Evolutionary conservation across 2,797 vertebrate genomes (phyloP), one percentile per base, ranked within the genome.

Genomic region (Dipus sagitta): DNA sequence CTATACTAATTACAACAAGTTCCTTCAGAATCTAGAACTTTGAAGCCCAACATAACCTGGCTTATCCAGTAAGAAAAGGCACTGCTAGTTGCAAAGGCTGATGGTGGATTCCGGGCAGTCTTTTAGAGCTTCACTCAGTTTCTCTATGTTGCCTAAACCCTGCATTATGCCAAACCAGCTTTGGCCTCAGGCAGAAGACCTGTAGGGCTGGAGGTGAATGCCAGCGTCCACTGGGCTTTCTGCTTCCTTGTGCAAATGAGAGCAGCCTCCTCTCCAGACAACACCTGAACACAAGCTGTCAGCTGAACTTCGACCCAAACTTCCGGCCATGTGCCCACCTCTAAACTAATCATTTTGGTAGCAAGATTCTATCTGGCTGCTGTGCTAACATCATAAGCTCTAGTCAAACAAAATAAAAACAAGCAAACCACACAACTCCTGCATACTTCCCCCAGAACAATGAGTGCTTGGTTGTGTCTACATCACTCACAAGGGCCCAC

Each of bases 321-420:
- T 86, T 77, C 82, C 84, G 75, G 64, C 54, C 38, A 70, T 2
- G 21, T 11, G 17, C 68, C 58, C 32, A 84, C 8, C 84, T 65
- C 68, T 58, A 65, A 89, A 88, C 62, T 52, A 88, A 75, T 86
- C 88, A 86, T 86, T 65, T 82, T 67, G 83, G 68, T 47, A 80
- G 30, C 67, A 91, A 88, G 86, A 86, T 65, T 52, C 26, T 58
- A 94, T 42, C 62, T 87, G 58, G 72, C 77, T 75, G 15, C 17
- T 82, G 26, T 23, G 11, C 58, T 65, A 65, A 89, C 85, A 52
- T 4, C 18, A 42, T 38, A 81, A 75, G 79, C 26, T 42, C 47
- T 67, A 75, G 68, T 74, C 81, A 91, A 86, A 68, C 74, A 78
- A 89, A 74, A 77, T 5, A 52, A 72, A 87, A 92, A 34, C 30